A percentile compares a stretch with the other conserved stretches of the same genome.
These are phyloP conservation scores for Chelidonichthys spinosus DNA, from an alignment of 2,797 vertebrate genomes.

Conservation along the genomic window DNA sequence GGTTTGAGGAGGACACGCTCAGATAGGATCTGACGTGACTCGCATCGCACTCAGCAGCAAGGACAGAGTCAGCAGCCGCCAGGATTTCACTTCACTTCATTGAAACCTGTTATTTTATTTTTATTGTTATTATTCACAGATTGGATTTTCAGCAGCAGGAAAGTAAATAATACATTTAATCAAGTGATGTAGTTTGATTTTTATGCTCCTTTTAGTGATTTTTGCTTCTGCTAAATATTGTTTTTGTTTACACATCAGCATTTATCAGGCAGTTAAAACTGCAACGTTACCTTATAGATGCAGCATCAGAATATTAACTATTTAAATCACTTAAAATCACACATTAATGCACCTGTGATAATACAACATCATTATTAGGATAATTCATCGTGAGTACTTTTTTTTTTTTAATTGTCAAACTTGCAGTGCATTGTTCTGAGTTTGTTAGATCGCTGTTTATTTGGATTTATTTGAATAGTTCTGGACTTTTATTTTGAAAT, in stretches of 20 bases:
- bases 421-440: not conserved
- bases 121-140: slow-evolving; percentile 2
- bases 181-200: not conserved
- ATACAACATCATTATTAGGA: not conserved
- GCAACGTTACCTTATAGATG: not conserved
- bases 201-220: not conserved
- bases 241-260: not conserved
- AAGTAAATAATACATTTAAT: slow-evolving; percentile 20
- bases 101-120: slow-evolving; percentile 20
- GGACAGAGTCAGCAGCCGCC: slow-evolving; percentile 33
- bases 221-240: not conserved
- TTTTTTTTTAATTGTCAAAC: slow-evolving; percentile 12
- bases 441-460: slow-evolving; percentile 5
- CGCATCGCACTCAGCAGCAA: slow-evolving; percentile 24
- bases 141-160: not conserved
- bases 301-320: not conserved
- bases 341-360: not conserved
- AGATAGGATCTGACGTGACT: slow-evolving; percentile 52
- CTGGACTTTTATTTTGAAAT: slow-evolving; percentile 30
- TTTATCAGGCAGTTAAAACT: not conserved
- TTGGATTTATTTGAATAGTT: slow-evolving; percentile 16
- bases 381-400: not conserved
- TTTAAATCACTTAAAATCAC: not conserved
- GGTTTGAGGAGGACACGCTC: slow-evolving; percentile 41
- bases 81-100: slow-evolving; percentile 44